phyloP scores from a whole-genome alignment of 2,113 vertebrate genomes.

The Vombatus ursinus region DNA sequence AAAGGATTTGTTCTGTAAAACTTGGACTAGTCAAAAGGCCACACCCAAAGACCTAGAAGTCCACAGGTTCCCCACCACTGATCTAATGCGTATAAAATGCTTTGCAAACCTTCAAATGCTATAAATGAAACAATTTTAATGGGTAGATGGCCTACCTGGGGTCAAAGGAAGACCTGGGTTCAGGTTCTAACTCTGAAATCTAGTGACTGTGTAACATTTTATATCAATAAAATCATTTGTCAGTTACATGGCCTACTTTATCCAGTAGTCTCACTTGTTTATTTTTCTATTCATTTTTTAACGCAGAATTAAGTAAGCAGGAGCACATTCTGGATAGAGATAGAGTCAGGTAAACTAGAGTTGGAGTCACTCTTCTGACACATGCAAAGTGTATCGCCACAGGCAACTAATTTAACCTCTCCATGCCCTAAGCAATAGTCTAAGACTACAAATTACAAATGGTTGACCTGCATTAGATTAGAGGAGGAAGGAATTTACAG shows the following conservation, averaged over 20 bases:
- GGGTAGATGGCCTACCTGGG: not conserved
- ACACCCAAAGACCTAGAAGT: no score
- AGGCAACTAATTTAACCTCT: not conserved
- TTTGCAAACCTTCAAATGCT: not conserved
- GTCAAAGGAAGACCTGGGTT: not conserved
- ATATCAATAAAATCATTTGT: not conserved
- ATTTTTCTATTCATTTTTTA: not conserved
- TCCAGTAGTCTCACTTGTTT: not conserved
- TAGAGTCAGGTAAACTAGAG: no score
- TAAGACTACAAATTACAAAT: not conserved
- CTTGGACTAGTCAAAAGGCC: no score
- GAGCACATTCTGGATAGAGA: not conserved
- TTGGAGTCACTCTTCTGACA: not conserved
- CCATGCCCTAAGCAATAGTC: not conserved
- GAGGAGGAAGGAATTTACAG: not conserved
- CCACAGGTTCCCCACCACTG: no score
- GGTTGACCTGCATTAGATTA: not conserved
- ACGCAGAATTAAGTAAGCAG: not conserved
- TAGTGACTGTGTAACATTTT: not conserved
- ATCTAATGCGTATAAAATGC: not conserved
- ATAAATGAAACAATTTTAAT: not conserved
- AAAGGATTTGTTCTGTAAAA: no score
- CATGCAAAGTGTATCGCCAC: not conserved
- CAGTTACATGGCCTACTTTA: not conserved
- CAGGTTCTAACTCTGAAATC: not conserved